A percentile compares a stretch with the other conserved stretches of the same genome.
Evolutionary conservation across 2,888 invertebrate species (phyloP).

Genomic region (Amorpha juglandis): DNA sequence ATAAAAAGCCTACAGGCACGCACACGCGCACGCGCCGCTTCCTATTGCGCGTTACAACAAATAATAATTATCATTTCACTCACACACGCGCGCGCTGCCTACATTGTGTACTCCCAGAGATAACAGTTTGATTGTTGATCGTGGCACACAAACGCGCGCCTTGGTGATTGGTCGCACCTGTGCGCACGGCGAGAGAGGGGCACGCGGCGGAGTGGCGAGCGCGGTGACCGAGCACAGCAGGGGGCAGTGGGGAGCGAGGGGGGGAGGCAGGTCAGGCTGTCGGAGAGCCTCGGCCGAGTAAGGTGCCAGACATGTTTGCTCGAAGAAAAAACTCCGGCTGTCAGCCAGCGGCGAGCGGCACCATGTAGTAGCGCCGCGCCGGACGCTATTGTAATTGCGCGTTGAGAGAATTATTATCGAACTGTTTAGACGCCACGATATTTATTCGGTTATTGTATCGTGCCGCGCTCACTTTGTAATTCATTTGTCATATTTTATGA

Average conservation of each 20-base stretch:
- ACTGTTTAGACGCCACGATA: conserved; percentile 41
- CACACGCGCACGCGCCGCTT: conserved; percentile 56
- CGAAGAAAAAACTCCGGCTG: conserved; percentile 63
- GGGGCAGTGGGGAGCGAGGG: conserved; percentile 32
- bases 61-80: conserved; percentile 66
- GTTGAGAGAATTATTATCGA: conserved; percentile 48
- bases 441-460: conserved; percentile 42
- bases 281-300: conserved; percentile 1
- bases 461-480: conserved; percentile 13
- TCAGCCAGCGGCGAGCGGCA: conserved; percentile 42
- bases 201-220: conserved; percentile 37
- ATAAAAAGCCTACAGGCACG: conserved; percentile 59
- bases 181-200: conserved; percentile 33
- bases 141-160: conserved; percentile 46
- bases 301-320: conserved; percentile 39
- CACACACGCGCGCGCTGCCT: conserved; percentile 36
- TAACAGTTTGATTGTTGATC: conserved; percentile 60
- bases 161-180: conserved; percentile 74
- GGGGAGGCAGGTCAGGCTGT: conserved; percentile 30
- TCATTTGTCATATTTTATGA: conserved; percentile 20
- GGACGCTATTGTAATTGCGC: conserved; percentile 47
- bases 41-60: conserved; percentile 63
- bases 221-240: conserved; percentile 27
- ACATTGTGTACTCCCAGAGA: conserved; percentile 45
- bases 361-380: conserved; percentile 55